These are phyloP conservation scores for Eupithecia dodoneata DNA, from an alignment of 2,888 invertebrate genomes.

Conservation along the genomic window DNA sequence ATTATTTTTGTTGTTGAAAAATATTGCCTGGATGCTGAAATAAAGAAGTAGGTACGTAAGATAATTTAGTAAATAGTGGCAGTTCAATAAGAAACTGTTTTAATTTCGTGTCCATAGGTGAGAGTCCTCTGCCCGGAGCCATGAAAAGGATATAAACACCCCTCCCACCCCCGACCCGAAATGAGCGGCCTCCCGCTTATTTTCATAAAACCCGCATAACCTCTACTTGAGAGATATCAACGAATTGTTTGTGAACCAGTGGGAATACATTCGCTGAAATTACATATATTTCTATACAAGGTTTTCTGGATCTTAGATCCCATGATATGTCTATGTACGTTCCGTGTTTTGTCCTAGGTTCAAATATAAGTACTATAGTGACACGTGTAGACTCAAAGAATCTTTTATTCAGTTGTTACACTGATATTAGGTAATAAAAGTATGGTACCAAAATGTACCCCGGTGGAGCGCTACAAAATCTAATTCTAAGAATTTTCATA, in stretches of 20 bases:
- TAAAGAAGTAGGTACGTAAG: no score
- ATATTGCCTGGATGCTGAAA: no score
- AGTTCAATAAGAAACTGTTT: neutral
- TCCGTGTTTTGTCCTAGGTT: no score
- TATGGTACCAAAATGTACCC: no score
- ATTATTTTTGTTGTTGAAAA: no score
- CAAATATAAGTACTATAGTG: no score
- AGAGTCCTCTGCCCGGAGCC: conserved; percentile 56
- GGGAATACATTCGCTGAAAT: conserved; percentile 52
- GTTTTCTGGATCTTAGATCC: neutral
- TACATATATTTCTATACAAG: conserved; percentile 20
- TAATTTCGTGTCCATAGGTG: conserved; percentile 20
- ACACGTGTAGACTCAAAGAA: no score
- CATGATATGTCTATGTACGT: neutral
- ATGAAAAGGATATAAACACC: conserved; percentile 78
- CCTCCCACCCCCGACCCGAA: conserved; percentile 66
- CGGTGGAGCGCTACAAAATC: no score
- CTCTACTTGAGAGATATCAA: conserved; percentile 66
- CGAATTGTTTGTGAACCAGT: conserved; percentile 63
- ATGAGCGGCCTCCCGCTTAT: conserved; percentile 82
- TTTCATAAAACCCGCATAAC: conserved; percentile 81
- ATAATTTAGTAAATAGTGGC: no score
- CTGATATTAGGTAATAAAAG: no score
- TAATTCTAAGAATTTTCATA: no score
- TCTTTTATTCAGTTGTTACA: no score